Conservation (phyloP, 2,113 vertebrate species). For the Bostrychus sinensis region DNA sequence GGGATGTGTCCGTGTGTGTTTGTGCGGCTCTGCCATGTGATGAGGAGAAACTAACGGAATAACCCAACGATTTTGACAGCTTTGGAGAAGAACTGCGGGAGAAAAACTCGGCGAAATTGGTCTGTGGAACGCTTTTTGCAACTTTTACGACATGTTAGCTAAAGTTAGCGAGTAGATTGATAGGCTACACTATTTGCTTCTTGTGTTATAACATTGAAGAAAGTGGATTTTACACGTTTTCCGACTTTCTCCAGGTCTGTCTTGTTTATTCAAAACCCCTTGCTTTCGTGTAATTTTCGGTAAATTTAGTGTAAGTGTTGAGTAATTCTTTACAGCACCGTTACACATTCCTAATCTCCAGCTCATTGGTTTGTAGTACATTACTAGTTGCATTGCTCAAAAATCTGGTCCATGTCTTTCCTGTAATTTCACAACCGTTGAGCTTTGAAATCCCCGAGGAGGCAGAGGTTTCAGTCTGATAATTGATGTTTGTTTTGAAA, state of each 20-base stretch:
- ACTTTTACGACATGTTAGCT: slow-evolving; percentile 27
- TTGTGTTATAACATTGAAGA: too few relatives aligned
- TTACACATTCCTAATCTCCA: background rate
- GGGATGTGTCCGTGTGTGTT: slow-evolving; percentile 34
- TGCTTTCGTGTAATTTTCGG: background rate
- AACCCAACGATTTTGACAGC: slow-evolving; percentile 2
- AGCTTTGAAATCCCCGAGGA: background rate
- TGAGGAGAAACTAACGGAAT: slow-evolving; percentile 26
- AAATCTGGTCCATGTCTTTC: slow-evolving; percentile 3
- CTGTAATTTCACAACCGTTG: slow-evolving; percentile 19
- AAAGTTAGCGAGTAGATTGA: background rate
- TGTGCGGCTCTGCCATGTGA: slow-evolving; percentile 54
- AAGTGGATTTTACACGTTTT: background rate
- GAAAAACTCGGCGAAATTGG: slow-evolving; percentile 46
- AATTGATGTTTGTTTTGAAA: slow-evolving; percentile 72
- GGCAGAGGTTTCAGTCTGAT: slow-evolving; percentile 69
- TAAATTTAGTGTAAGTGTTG: background rate
- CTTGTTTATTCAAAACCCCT: background rate
- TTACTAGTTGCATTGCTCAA: background rate
- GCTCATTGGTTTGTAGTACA: background rate
- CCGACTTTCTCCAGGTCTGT: background rate
- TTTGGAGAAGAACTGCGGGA: slow-evolving; percentile 5
- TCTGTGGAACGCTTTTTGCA: slow-evolving; percentile 32
- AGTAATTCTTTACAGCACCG: background rate
- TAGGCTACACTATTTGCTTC: background rate